These are phyloP conservation scores for Anticlea derivata DNA, from an alignment of 2,888 invertebrate genomes.

Conservation along the genomic window DNA sequence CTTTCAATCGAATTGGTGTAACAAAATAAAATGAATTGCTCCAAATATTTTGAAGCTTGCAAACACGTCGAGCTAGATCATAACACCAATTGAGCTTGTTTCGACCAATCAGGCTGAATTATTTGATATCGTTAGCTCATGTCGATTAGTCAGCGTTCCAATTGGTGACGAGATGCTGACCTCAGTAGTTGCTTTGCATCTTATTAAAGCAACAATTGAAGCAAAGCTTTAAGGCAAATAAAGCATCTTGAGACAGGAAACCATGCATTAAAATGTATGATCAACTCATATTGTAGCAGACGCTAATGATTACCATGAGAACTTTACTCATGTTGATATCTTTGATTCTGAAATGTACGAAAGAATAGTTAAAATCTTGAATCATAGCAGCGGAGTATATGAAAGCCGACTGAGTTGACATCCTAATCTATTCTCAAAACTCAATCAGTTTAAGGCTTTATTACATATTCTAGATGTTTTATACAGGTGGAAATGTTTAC, in stretches of 20 bases:
- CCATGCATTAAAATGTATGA: slow-evolving; percentile 17
- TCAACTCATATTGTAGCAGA: slow-evolving; percentile 2
- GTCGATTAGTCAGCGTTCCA: slow-evolving; percentile 59
- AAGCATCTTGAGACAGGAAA: slow-evolving; percentile 18
- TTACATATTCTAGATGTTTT: too few relatives aligned
- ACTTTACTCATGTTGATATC: background rate
- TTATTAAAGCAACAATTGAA: slow-evolving; percentile 22
- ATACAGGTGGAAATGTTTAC: too few relatives aligned
- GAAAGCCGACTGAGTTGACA: background rate
- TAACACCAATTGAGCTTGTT: slow-evolving; percentile 67
- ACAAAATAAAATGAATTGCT: slow-evolving; percentile 3
- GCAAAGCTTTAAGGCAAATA: slow-evolving; percentile 5
- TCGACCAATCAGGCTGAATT: slow-evolving; percentile 64
- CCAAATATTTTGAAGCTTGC: slow-evolving; percentile 14
- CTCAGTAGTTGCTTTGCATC: slow-evolving; percentile 23
- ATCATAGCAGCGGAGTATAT: background rate
- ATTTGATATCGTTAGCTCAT: slow-evolving; percentile 48
- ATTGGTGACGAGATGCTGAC: slow-evolving; percentile 44
- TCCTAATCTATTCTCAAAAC: background rate
- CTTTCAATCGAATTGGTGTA: background rate
- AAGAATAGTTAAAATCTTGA: too few relatives aligned
- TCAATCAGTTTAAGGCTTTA: too few relatives aligned
- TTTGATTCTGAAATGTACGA: background rate
- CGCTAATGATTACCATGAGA: slow-evolving; percentile 6
- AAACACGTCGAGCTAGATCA: slow-evolving; percentile 45